These are phyloP conservation scores for Brachyrhaphis roseni DNA, from an alignment of 2,797 vertebrate species.

Conservation along the genomic window DNA sequence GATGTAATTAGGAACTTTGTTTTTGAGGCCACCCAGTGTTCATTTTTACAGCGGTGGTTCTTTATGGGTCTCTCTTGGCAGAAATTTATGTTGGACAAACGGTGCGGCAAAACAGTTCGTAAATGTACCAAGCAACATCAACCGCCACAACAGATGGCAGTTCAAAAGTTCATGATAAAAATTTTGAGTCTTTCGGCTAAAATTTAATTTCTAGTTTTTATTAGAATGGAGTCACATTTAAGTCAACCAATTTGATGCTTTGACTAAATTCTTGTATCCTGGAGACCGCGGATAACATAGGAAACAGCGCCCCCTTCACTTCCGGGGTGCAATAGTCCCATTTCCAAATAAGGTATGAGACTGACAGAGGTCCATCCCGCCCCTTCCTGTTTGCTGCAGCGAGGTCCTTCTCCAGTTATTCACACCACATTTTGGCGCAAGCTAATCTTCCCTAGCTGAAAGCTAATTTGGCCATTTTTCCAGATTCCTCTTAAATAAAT, in stretches of 20 bases:
- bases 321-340: too few species aligned
- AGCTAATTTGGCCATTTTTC: not conserved
- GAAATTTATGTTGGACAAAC: not conserved
- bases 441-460: too few species aligned
- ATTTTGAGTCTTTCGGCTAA: not conserved
- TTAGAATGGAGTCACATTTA: not conserved
- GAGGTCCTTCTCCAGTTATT: too few species aligned
- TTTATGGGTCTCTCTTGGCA: not conserved
- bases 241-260: not conserved
- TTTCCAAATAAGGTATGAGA: too few species aligned
- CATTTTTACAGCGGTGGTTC: not conserved
- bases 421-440: not conserved
- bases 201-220: not conserved
- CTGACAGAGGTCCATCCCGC: too few species aligned
- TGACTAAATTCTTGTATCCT: not conserved
- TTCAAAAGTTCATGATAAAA: not conserved
- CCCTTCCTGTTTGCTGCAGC: too few species aligned
- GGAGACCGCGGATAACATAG: too few species aligned
- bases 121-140: not conserved
- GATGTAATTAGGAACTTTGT: not conserved
- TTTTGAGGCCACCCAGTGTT: not conserved
- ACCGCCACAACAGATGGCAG: not conserved
- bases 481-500: not conserved
- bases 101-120: not conserved
- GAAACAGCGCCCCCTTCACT: too few species aligned